Base-by-base conservation (phyloP, 2,888 invertebrate species). In the Brenthis hecate region DNA sequence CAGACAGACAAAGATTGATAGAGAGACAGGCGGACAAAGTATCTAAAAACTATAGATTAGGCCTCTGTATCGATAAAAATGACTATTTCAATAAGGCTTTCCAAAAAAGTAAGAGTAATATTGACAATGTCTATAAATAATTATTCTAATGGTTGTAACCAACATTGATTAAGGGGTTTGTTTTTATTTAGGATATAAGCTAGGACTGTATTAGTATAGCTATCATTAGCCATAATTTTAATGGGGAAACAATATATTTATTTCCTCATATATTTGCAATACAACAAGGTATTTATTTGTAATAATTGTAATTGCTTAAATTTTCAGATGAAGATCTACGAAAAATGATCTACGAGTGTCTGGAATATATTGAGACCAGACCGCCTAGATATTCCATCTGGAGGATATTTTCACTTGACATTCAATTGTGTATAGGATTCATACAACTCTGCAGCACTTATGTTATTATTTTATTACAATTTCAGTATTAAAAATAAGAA, bases 351-450 rank as follows among this genome's bases (percentile, higher is more conserved):
- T 43, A 66, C n/a, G 56, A 61, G 8, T 23, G 53, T 14, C 53
- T 72, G 23, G 68, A 66, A 57, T 72, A 69, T 53, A 47, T 71
- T 4, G 66, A 65, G 11, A 66, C 50, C 2, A 63, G 72, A 19
- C 71, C 69, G 4, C 71, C 66, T 4, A 71, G 65, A 48, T 72
- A 65, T 11, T 67, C 61, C 1, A 54, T 72, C 23, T 72, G 66
- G 68, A 58, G 66, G 2, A 51, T 71, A 23, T 55, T 71, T 16
- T 51, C 66, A 13, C 57, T 72, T 13, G 55, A 72, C 51, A 51
- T 71, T 3, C 43, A 61, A 13, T 53, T 72, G 11, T 66, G 62
- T 28, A 51, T 47, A 36, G 60, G 58, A 13, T 47, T 71, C 13
- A n/a, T 69, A 13, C 19, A 69, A 13, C 47, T 69, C n/a, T 65